These are phyloP conservation scores for Paracentrotus lividus DNA, from an alignment of 53 echinoderm and acorn worm species.

Conservation along the genomic window DNA sequence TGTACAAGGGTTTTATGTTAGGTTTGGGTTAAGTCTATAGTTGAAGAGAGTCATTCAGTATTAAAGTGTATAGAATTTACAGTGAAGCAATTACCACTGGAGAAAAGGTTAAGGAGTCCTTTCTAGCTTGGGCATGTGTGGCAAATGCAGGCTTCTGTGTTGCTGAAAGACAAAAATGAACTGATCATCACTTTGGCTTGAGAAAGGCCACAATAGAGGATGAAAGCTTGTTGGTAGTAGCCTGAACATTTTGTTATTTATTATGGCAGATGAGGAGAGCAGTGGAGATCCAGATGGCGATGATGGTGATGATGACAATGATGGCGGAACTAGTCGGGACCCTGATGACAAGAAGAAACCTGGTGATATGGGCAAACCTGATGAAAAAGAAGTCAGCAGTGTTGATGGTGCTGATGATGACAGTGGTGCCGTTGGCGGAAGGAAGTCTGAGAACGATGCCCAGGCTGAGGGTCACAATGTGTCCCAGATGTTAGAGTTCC, in stretches of 20 bases:
- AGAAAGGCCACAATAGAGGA: too few species aligned
- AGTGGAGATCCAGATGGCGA: conserved; percentile 15
- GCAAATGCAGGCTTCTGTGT: too few species aligned
- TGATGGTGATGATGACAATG: conserved; percentile 8
- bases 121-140: too few species aligned
- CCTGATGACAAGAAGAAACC: background rate
- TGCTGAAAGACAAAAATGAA: too few species aligned
- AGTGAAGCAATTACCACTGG: too few species aligned
- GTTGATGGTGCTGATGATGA: background rate
- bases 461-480: background rate
- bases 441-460: background rate
- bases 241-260: background rate
- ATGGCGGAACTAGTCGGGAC: background rate
- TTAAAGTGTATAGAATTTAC: too few species aligned
- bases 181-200: too few species aligned
- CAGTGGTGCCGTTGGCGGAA: background rate
- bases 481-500: background rate
- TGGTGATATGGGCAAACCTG: background rate
- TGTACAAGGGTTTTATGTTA: too few species aligned
- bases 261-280: background rate
- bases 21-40: too few species aligned
- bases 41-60: background rate
- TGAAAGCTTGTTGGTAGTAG: background rate
- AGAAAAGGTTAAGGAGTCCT: too few species aligned
- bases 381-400: background rate